phyloP scores from a whole-genome alignment of 2,888 invertebrate genomes.

The Pherbina coryleti region DNA sequence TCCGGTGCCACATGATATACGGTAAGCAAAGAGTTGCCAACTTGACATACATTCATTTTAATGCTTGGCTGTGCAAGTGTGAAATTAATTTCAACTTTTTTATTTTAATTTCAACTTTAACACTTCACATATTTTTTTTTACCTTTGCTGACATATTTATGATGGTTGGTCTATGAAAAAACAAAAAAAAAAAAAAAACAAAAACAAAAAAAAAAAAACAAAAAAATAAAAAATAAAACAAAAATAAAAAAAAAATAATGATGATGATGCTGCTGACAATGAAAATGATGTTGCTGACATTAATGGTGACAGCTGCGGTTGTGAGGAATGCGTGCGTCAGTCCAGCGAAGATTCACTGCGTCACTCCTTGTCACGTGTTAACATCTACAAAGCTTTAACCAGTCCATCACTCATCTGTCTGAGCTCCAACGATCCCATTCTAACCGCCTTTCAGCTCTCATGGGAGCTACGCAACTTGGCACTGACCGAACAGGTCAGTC shows the following conservation, averaged over 20 bases:
- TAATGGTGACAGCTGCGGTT: conserved; percentile 77
- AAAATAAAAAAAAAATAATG: no score
- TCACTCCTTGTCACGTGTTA: conserved; percentile 89
- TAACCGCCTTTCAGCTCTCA: conserved; percentile 94
- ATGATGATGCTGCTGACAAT: neutral
- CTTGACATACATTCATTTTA: neutral
- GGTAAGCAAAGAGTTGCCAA: conserved; percentile 70
- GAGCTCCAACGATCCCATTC: conserved; percentile 91
- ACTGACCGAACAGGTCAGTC: conserved; percentile 82
- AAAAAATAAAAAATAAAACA: no score
- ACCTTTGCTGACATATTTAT: neutral
- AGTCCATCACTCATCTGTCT: conserved; percentile 94
- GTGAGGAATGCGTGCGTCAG: conserved; percentile 85
- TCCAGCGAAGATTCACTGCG: conserved; percentile 82
- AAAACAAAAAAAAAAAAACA: no score
- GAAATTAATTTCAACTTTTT: no score
- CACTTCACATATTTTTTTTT: neutral
- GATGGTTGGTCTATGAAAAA: neutral
- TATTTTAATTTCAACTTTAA: neutral
- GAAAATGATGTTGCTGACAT: neutral
- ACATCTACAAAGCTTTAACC: conserved; percentile 91
- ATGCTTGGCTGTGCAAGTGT: neutral
- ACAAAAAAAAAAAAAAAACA: no score
- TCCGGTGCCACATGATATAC: conserved; percentile 88
- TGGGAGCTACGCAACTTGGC: conserved; percentile 94